Evolutionary conservation across 2,888 invertebrate genomes (phyloP).

Genomic region (Drosophila quinaria): DNA sequence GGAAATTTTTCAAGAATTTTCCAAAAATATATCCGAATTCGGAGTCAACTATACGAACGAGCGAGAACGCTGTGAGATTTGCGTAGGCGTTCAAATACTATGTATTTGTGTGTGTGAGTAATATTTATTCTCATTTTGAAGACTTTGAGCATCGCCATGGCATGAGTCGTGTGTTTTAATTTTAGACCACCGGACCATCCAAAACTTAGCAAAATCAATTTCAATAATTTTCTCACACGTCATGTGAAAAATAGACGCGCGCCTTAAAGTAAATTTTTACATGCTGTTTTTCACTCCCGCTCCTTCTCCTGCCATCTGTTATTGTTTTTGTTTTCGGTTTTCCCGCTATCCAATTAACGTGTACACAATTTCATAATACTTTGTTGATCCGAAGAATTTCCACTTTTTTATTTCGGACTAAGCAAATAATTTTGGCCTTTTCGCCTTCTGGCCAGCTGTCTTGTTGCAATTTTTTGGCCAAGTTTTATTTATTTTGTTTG

Average conservation of each 20-base stretch:
- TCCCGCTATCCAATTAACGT: constrained; percentile 29
- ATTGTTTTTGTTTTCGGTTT: not conserved
- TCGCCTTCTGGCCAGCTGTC: constrained; percentile 34
- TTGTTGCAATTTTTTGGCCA: constrained; percentile 4
- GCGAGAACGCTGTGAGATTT: constrained; percentile 41
- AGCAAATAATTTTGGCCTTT: constrained; percentile 8
- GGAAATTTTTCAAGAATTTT: constrained; percentile 77
- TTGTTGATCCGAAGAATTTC: constrained; percentile 39
- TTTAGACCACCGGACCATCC: constrained; percentile 59
- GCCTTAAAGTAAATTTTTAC: constrained; percentile 38
- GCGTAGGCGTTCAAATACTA: constrained; percentile 68
- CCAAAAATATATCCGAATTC: constrained; percentile 84
- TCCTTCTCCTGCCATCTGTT: constrained; percentile 2
- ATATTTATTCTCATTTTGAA: constrained; percentile 42
- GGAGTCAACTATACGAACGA: constrained; percentile 67
- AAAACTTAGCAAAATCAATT: constrained; percentile 49
- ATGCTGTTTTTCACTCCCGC: not conserved
- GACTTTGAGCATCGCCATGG: constrained; percentile 58
- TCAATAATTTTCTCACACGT: constrained; percentile 68
- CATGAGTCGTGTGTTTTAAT: constrained; percentile 75
- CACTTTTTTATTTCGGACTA: constrained; percentile 52
- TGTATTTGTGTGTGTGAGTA: constrained; percentile 21
- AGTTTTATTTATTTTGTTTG: constrained; percentile 31
- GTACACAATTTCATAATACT: constrained; percentile 22
- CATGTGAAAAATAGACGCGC: constrained; percentile 49